These are phyloP conservation scores for Peucedramus taeniatus DNA, from an alignment of 2,113 vertebrate species.

Conservation along the genomic window DNA sequence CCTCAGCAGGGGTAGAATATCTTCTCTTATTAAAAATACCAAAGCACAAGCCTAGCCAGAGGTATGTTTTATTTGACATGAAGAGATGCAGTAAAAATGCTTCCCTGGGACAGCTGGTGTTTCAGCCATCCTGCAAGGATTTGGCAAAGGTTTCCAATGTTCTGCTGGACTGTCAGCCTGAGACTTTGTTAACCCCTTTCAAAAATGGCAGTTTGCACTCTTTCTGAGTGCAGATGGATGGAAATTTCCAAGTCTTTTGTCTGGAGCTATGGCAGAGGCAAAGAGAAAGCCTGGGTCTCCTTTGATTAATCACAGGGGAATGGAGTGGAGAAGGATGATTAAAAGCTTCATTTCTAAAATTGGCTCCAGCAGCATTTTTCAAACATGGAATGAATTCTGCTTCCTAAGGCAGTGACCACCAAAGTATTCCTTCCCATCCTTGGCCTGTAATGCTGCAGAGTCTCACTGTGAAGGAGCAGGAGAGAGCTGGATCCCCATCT, in stretches of 20 bases:
- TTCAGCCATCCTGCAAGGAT: neutral
- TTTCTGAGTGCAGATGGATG: neutral
- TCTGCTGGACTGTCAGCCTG: neutral
- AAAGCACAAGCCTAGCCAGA: constrained; percentile 15
- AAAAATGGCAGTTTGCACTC: constrained; percentile 10
- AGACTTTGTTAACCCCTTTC: constrained; percentile 41
- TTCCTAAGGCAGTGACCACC: neutral
- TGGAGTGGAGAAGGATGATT: neutral
- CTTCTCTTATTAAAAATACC: constrained; percentile 35
- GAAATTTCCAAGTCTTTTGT: constrained; percentile 6
- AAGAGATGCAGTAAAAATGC: constrained; percentile 10
- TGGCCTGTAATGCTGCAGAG: neutral
- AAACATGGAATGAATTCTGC: neutral
- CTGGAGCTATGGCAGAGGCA: neutral
- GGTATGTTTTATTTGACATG: constrained; percentile 24
- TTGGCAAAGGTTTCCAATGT: neutral
- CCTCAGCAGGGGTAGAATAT: constrained; percentile 22
- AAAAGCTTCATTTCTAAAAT: neutral
- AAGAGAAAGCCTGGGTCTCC: neutral
- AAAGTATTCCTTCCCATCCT: neutral
- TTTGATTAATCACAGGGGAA: neutral
- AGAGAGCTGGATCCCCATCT: neutral
- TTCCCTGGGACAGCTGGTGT: constrained; percentile 21
- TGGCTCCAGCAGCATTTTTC: neutral
- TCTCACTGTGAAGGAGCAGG: neutral